phyloP scores from a whole-genome alignment of 2,797 vertebrate species.

The Leptatherina wallacei region DNA sequence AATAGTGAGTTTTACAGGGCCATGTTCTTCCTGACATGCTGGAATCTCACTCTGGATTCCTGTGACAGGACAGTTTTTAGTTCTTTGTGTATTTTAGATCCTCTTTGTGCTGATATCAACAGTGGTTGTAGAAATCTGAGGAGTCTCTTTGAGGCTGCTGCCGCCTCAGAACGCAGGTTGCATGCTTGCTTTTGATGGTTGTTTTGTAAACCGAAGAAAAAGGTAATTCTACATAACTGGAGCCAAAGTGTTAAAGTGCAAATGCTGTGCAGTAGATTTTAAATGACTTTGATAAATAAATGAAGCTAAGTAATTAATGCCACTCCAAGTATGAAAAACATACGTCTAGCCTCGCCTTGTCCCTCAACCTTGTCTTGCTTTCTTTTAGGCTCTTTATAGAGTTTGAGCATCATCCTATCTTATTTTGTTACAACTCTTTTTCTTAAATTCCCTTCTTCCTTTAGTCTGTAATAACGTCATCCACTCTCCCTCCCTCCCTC shows the following conservation, averaged over 20 bases:
- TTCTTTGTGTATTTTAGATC: background rate
- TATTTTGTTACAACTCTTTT: slow-evolving; percentile 1
- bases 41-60: background rate
- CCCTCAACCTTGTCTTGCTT: slow-evolving; percentile 14
- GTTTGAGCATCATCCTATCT: slow-evolving; percentile 22
- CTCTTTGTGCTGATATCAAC: background rate
- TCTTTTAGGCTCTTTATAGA: background rate
- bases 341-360: slow-evolving; percentile 16
- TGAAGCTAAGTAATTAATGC: slow-evolving; percentile 15
- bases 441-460: slow-evolving; percentile 12
- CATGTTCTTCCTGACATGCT: background rate
- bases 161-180: background rate
- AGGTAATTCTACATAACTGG: background rate
- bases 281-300: slow-evolving; percentile 7
- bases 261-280: slow-evolving; percentile 3
- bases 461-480: slow-evolving; percentile 29
- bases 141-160: background rate
- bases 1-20: background rate
- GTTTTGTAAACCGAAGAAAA: background rate
- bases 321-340: background rate
- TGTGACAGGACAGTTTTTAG: background rate
- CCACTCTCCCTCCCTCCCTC: slow-evolving; percentile 18
- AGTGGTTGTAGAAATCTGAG: background rate
- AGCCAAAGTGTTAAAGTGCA: slow-evolving; percentile 2
- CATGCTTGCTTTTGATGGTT: background rate